Evolutionary conservation across 2,797 vertebrate genomes (phyloP), one percentile per base, ranked within the genome.

Genomic region (Aselliscus stoliczkanus): DNA sequence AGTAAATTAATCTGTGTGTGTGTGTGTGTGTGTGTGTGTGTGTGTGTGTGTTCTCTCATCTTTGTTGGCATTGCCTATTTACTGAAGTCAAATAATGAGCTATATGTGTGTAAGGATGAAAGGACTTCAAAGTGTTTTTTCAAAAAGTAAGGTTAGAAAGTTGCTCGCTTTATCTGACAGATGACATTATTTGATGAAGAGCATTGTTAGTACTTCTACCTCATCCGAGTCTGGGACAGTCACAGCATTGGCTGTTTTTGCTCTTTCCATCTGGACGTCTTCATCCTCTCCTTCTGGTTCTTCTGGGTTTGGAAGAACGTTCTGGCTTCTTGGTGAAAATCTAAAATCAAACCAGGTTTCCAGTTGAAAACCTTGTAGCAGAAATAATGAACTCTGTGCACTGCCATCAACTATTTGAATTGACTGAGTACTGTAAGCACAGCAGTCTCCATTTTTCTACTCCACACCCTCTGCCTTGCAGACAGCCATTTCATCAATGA

Each of bases 201-300:
- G 7, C 11, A 31, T 42, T 81, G 65, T 21, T 50, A 50, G 47
- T 50, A 50, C 13, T 50, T 50, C 47, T 95, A 99, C 99, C 98
- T 99, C 99, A 25, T 99, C 98, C 84, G 98, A 98, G 73, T 98
- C 96, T 1, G 96, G 98, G 96, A 99, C 47, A 98, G 42, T 98
- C 80, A 99, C 94, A 1, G 99, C 99, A 93, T 98, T 98, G 95
- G 98, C 99, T 83, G 99, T 99, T 79, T 99, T 97, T 90, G 97
- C 98, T 96, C 98, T 99, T 98, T 99, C 99, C 96, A 98, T 98
- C 96, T 98, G 98, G 25, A 99, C 99, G 54, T 99, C 99, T 96
- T 99, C 99, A 31, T 99, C 99, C 93, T 99, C 99, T 0, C 98
- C 98, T 96, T 98, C 97, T 0, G 96, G 98, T 29, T 99, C 99